Conservation (phyloP, 2,113 vertebrate genomes). For the Oryctolagus cuniculus region mOryCun1.1 NC_091439.1:37478001-37478500, state of each 20-base stretch:
- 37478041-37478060: slow-evolving; percentile 94
- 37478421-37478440: slow-evolving; percentile 26
- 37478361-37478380: neutral
- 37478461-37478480: neutral
- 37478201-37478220: slow-evolving; percentile 86
- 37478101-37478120: slow-evolving; percentile 92
- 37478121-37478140: slow-evolving; percentile 92
- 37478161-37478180: slow-evolving; percentile 90
- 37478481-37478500: neutral
- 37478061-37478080: slow-evolving; percentile 95
- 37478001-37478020: slow-evolving; percentile 89
- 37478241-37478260: slow-evolving; percentile 72
- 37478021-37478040: slow-evolving; percentile 79
- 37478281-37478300: slow-evolving; percentile 84
- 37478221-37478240: slow-evolving; percentile 88
- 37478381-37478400: neutral
- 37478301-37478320: slow-evolving; percentile 84
- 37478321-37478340: slow-evolving; percentile 82
- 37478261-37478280: slow-evolving; percentile 81
- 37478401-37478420: neutral
- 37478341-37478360: neutral
- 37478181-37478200: slow-evolving; percentile 95
- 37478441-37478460: neutral
- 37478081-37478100: slow-evolving; percentile 96
- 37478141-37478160: slow-evolving; percentile 92